Conservation (phyloP, 2,797 vertebrate species). For the Girardinus metallicus region DNA sequence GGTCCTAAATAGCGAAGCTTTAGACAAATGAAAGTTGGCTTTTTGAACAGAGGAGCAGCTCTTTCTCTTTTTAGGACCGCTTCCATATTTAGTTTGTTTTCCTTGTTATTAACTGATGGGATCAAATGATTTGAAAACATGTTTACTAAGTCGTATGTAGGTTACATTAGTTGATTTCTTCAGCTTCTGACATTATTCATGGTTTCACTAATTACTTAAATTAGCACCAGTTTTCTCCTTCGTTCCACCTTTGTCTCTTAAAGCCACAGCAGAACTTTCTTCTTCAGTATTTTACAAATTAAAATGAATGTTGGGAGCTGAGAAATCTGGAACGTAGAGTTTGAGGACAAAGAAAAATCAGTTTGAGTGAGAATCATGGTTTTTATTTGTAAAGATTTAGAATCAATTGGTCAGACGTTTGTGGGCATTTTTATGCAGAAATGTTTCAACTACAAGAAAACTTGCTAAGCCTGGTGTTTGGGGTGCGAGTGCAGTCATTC, state of each 20-base stretch:
- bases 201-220: not conserved
- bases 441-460: no score
- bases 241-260: not conserved
- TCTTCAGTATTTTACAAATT: no score
- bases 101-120: not conserved
- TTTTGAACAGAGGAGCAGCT: not conserved
- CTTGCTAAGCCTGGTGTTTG: no score
- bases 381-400: no score
- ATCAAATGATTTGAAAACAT: not conserved
- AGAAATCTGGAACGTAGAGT: no score
- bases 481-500: no score
- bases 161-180: not conserved
- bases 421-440: no score
- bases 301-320: no score
- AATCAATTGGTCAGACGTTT: no score
- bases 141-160: not conserved
- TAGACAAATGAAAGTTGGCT: no score
- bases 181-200: not conserved
- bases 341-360: no score
- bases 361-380: no score
- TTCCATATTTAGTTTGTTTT: not conserved
- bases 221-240: not conserved
- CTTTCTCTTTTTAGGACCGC: not conserved
- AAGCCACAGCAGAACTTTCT: not conserved
- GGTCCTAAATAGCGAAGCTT: slow-evolving; percentile 1